These are phyloP conservation scores for Gryon sp. DNA, from an alignment of 1,140 invertebrate species.

Conservation along the genomic window DNA sequence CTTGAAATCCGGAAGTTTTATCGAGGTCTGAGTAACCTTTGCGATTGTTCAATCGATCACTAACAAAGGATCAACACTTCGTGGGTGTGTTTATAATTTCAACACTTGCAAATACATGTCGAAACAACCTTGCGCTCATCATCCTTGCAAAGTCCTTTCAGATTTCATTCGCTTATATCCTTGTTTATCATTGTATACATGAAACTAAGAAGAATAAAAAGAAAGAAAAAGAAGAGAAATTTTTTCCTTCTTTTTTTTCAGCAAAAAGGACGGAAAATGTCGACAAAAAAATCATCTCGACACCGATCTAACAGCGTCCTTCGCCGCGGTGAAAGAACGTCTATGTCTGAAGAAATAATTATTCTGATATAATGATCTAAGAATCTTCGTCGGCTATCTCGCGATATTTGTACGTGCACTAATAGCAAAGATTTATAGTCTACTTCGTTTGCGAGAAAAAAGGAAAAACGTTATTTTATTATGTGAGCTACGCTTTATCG, in stretches of 20 bases:
- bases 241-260: too few relatives aligned
- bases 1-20: constrained; percentile 42
- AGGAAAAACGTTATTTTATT: constrained; percentile 52
- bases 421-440: constrained; percentile 55
- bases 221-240: too few relatives aligned
- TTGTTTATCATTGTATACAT: constrained; percentile 15
- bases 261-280: constrained; percentile 23
- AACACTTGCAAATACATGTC: constrained; percentile 29
- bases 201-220: constrained; percentile 19
- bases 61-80: constrained; percentile 41
- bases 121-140: constrained; percentile 49
- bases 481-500: constrained; percentile 49
- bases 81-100: constrained; percentile 55
- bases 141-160: constrained; percentile 58
- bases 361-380: constrained; percentile 61
- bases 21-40: constrained; percentile 47
- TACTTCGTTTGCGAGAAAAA: constrained; percentile 43
- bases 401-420: constrained; percentile 54
- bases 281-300: constrained; percentile 40
- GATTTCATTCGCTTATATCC: constrained; percentile 21
- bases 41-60: constrained; percentile 39
- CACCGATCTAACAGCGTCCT: constrained; percentile 49
- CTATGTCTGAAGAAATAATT: constrained; percentile 54
- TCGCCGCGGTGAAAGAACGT: constrained; percentile 46
- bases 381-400: constrained; percentile 51